Percentiles rank a stretch among this genome's conserved stretches.
phyloP scores from a whole-genome alignment of 2,888 invertebrate species.

The Allygus modestus region DNA sequence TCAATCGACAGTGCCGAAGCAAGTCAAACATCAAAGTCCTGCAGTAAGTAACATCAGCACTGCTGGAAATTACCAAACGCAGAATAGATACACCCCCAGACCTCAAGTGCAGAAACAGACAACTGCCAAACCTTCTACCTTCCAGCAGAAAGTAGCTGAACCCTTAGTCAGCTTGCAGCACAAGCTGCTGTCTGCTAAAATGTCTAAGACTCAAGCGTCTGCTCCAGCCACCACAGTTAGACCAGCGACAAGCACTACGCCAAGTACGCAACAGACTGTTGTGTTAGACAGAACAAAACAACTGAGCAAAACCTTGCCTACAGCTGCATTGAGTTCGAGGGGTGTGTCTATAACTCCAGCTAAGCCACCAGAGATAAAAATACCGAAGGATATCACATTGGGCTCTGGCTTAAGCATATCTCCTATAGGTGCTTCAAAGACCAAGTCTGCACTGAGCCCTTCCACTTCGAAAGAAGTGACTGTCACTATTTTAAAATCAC shows the following conservation, averaged over 20 bases:
- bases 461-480: constrained; percentile 62
- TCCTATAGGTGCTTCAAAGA: constrained; percentile 30
- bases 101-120: not conserved
- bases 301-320: not conserved
- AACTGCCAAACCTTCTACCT: not conserved
- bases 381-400: constrained; percentile 61
- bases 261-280: too few relatives aligned
- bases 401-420: constrained; percentile 54
- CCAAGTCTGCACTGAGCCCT: constrained; percentile 41
- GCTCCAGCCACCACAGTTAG: not conserved
- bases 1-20: not conserved
- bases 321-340: constrained; percentile 46
- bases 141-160: constrained; percentile 44
- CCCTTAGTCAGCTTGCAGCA: constrained; percentile 56
- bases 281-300: not conserved
- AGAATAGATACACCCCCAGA: constrained; percentile 5
- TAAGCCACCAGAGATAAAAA: constrained; percentile 56
- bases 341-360: constrained; percentile 54
- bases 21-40: constrained; percentile 20
- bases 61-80: constrained; percentile 1
- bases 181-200: constrained; percentile 60
- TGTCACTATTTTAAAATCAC: constrained; percentile 51
- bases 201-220: constrained; percentile 21
- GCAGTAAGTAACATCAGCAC: not conserved
- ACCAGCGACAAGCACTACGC: not conserved